Base-by-base conservation (phyloP, 1,140 invertebrate species). In the Megalonaias nervosa region DNA sequence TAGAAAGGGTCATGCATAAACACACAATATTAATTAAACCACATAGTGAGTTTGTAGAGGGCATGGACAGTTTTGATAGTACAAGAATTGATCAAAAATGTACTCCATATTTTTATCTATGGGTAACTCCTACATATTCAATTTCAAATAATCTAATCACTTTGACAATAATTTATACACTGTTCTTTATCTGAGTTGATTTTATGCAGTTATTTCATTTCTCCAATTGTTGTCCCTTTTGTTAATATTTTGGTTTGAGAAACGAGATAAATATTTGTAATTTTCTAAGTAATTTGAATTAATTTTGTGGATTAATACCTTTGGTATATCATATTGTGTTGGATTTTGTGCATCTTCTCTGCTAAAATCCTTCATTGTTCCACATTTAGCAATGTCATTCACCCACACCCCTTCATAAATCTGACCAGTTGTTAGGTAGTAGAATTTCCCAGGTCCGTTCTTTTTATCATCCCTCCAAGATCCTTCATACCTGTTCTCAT, bases 401-500 rank as follows among this genome's bases (percentile, higher is more conserved):
- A 89, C 82, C 91, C 91, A 92, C 13, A 90, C 85, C 57, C 91
- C 91, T 69, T 91, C 89, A 74, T 89, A 89, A 21, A 91, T 64
- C 76, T 91, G 90, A 64, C 91, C 90, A 64, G 87, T 88, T 67
- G 90, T 89, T 16, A 91, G 79, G 83, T 90, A 92, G 75, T 88
- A 91, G 74, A 88, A 92, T 83, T 91, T 91, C 15, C 91, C 91
- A 21, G 84, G 80, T 55, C 91, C 91, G 77, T 91, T 91, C 83
- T 91, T 91, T 81, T 85, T 91, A 77, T 89, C 90, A 76, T 90
- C 84, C 67, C 87, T 85, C 90, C 90, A 92, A 48, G 87, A 86
- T 14, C 91, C 91, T 80, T 91, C 89, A 86, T 91, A 91, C 60
- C 90, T 75, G 75, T 92, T 91, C 78, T 90, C 90, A 88, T 91